Percentiles rank a stretch among this genome's conserved stretches.
phyloP scores from a whole-genome alignment of 2,113 vertebrate species.

The Dryoscopus gambensis region DNA sequence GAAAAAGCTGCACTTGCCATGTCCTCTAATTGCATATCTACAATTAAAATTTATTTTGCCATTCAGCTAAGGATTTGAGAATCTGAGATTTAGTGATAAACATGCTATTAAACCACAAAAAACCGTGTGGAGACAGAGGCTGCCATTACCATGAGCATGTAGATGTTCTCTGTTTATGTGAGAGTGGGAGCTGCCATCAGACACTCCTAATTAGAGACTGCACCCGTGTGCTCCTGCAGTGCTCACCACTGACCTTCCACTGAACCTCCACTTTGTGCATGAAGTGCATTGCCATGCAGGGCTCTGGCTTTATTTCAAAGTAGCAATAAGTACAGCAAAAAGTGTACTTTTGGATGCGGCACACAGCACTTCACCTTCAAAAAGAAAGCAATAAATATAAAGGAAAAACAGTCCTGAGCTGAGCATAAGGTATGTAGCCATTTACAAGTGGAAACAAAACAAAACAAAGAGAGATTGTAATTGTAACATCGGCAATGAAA shows the following conservation, averaged over 20 bases:
- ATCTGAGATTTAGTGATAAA: not conserved
- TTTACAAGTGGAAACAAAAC: not conserved
- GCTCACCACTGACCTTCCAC: constrained; percentile 59
- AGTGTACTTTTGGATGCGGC: not conserved
- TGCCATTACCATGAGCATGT: not conserved
- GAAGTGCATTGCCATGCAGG: constrained; percentile 8
- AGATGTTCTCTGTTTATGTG: constrained; percentile 58
- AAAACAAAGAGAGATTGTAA: not conserved
- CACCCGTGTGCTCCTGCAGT: not conserved
- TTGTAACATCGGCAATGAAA: not conserved
- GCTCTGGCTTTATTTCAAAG: not conserved
- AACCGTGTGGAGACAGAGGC: not conserved
- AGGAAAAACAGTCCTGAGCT: not conserved
- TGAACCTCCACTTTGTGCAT: constrained; percentile 28
- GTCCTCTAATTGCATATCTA: not conserved
- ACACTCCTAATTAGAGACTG: constrained; percentile 35
- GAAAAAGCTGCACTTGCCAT: not conserved
- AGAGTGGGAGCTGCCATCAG: constrained; percentile 23
- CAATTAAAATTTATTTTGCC: not conserved
- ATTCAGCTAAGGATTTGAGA: not conserved
- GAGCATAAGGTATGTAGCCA: not conserved
- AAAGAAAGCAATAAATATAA: not conserved
- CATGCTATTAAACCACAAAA: not conserved
- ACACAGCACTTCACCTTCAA: not conserved
- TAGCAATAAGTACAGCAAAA: not conserved